Evolutionary conservation across 2,888 invertebrate genomes (phyloP), one percentile per base, ranked within the genome.

Genomic region (Acleris emargana): DNA sequence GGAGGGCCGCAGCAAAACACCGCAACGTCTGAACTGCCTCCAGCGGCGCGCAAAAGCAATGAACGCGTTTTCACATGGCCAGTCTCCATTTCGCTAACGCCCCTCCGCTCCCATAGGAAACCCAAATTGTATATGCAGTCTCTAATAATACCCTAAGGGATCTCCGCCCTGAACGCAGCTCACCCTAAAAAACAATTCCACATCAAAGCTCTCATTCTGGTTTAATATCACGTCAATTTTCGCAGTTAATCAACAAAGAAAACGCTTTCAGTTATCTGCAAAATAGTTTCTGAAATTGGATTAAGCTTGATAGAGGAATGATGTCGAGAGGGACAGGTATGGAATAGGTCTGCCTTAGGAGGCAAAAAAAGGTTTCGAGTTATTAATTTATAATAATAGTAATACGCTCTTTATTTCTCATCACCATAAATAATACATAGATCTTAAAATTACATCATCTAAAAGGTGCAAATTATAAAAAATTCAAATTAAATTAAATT

Each of bases 1-100:
- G 79, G 77, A 76, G 74, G 81, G 72, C 72, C 72, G 73, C 16
- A 49, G 70, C 77, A 80, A 87, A 87, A 87, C 85, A 87, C 88
- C 87, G 81, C 88, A 87, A 84, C 82, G 81, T 83, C 85, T 85
- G 85, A 89, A 88, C 90, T 86, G 89, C 90, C 90, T 84, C 86
- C 78, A 84, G 91, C 89, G 84, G 86, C 83, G 89, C 87, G 89
- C 86, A 87, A 91, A 89, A 86, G 89, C 91, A 89, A 88, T 88
- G 88, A 89, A 90, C 89, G 88, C 89, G 85, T 89, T 91, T 90
- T 88, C 90, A 89, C 90, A 89, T 89, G 88, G 86, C 82, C 81
- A 88, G 88, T 88, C 89, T 87, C 87, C 89, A 89, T 89, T 88
- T 86, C 86, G 79, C 82, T 77, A 77, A 77, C 83, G 78, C 85